phyloP scores from a whole-genome alignment of 2,113 vertebrate genomes.

The Toxostoma redivivum region DNA sequence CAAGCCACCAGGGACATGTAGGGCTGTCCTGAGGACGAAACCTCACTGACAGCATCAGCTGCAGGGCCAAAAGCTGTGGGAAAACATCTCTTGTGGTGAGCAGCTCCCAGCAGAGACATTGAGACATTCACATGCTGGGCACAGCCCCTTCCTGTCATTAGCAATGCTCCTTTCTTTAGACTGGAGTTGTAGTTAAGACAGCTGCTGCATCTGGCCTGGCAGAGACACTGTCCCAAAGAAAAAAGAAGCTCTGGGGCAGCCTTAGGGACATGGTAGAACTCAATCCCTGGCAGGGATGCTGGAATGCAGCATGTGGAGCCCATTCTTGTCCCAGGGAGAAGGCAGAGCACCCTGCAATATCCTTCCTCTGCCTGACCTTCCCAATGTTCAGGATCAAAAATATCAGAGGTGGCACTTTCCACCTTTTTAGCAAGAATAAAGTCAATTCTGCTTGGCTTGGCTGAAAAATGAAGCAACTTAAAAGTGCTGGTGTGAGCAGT shows the following conservation, averaged over 20 bases:
- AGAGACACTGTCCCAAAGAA: neutral
- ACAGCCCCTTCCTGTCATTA: neutral
- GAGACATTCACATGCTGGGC: neutral
- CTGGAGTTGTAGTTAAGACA: neutral
- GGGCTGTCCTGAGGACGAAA: neutral
- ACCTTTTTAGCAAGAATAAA: accelerated
- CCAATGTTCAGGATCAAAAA: neutral
- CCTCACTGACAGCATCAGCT: neutral
- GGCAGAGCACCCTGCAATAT: accelerated
- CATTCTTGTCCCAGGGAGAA: neutral
- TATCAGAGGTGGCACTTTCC: neutral
- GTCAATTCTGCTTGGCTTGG: accelerated
- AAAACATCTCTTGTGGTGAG: neutral
- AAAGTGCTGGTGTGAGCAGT: neutral
- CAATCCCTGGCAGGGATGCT: neutral
- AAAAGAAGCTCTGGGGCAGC: neutral
- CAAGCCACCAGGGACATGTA: neutral
- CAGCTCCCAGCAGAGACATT: neutral
- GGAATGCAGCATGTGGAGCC: too few relatives aligned
- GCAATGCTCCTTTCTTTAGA: neutral
- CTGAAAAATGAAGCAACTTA: neutral
- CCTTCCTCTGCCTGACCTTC: neutral
- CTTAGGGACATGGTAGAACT: accelerated
- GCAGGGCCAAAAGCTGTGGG: neutral
- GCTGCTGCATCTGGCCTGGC: neutral